Evolutionary conservation across 2,888 invertebrate species (phyloP), one percentile per base, ranked within the genome.

Genomic region (Drosophila silvestris): DNA sequence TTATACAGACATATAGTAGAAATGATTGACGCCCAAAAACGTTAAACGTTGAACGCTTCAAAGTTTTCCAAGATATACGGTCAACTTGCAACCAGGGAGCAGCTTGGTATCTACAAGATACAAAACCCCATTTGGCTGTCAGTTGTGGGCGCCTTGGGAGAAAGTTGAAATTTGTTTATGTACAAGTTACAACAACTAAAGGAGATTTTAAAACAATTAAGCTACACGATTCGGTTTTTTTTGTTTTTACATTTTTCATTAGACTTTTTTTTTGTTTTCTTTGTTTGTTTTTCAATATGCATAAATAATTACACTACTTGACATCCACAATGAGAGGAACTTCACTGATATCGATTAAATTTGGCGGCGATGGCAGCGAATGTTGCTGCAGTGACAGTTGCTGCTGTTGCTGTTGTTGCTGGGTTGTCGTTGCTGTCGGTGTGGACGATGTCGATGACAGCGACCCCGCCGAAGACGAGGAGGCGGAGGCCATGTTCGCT

Each of bases 311-410:
- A 88, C 87, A 90, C 92, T 93, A 93, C 92, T 93, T 93, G 92
- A 93, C 93, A 93, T 93, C 93, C 91, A 93, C 93, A 91, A 93
- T 91, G 87, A 93, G 92, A 92, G 93, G 92, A 92, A 93, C 93
- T 91, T 93, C 93, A 84, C 91, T 93, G 91, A 92, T 93, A 92
- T 93, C 93, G 88, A 93, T 93, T 91, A 93, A 90, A 92, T 92
- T 93, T 89, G 93, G 92, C 87, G 93, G 92, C 85, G 92, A 91
- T 87, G 91, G 80, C 82, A 89, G 79, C 82, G 81, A 65, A 71
- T 82, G 80, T 72, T 86, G 83, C 68, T 85, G 84, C 60, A 85
- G 79, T 74, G 79, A 53, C 60, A 74, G 79, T 9, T 74, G 70
- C 28, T 80, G 83, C 41, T 74, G 77, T 28, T 62, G 80, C 14